phyloP scores from a whole-genome alignment of 1,140 invertebrate species.

The Chymomyza costata region DNA sequence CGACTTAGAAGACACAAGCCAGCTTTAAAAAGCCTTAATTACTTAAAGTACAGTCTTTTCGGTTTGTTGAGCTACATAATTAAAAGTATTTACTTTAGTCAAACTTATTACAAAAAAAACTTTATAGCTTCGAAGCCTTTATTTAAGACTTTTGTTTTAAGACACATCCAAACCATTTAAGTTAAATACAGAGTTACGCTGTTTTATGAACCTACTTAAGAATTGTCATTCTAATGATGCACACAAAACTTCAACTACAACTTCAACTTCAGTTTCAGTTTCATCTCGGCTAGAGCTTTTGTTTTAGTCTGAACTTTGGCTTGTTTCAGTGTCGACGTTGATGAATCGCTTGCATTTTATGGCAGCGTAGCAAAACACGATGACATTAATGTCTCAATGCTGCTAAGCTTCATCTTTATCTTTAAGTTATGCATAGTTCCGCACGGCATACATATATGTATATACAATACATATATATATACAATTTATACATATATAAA shows the following conservation, averaged over 20 bases:
- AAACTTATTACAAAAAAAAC: too few relatives aligned
- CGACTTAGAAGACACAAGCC: too few relatives aligned
- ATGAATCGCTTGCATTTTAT: slow-evolving; percentile 66
- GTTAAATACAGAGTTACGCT: not conserved
- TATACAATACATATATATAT: too few relatives aligned
- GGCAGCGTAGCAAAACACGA: slow-evolving; percentile 53
- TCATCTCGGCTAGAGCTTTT: not conserved
- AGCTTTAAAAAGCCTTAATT: too few relatives aligned
- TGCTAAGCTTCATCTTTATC: too few relatives aligned
- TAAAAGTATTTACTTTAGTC: too few relatives aligned
- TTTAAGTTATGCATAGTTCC: too few relatives aligned
- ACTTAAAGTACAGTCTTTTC: too few relatives aligned
- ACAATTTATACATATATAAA: too few relatives aligned
- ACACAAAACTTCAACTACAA: slow-evolving; percentile 9
- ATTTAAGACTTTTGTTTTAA: not conserved
- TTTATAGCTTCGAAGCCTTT: not conserved
- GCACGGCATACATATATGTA: too few relatives aligned
- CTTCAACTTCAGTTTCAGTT: not conserved
- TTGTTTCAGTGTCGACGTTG: slow-evolving; percentile 47
- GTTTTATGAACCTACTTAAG: not conserved
- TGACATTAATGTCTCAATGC: too few relatives aligned
- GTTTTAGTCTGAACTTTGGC: slow-evolving; percentile 13
- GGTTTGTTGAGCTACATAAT: too few relatives aligned
- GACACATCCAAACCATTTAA: not conserved
- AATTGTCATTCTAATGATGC: slow-evolving; percentile 20